A percentile compares a stretch with the other conserved stretches of the same genome.
Conservation (phyloP, 2,797 vertebrate species). For the Notoglanidium macrostoma region DNA sequence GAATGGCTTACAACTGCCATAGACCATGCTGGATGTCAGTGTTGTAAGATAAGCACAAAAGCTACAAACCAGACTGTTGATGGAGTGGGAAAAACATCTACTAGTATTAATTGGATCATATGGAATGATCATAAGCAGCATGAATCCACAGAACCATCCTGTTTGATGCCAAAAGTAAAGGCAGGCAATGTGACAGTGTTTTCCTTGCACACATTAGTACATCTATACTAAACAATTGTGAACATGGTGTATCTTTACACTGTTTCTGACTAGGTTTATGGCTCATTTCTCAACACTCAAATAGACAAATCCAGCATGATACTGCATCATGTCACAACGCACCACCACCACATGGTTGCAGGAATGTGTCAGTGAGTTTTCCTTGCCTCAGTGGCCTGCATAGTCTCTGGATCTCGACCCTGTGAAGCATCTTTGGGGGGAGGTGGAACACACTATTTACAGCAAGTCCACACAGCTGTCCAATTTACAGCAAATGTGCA, state of each 20-base stretch:
- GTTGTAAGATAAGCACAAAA: neutral
- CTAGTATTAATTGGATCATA: neutral
- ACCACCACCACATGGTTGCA: slow-evolving; percentile 16
- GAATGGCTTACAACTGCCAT: neutral
- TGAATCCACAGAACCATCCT: neutral
- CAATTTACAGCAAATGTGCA: slow-evolving; percentile 32
- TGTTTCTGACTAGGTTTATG: slow-evolving; percentile 8
- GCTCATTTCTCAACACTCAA: neutral
- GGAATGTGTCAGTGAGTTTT: slow-evolving; percentile 28
- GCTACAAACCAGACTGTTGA: slow-evolving; percentile 11
- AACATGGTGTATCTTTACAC: neutral
- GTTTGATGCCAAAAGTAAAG: neutral
- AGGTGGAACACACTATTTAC: slow-evolving; percentile 31
- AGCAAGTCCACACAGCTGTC: slow-evolving; percentile 32
- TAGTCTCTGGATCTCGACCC: slow-evolving; percentile 7
- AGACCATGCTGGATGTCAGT: neutral
- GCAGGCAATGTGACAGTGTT: neutral
- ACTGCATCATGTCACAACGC: slow-evolving; percentile 10
- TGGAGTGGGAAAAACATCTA: neutral
- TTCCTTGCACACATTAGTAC: neutral
- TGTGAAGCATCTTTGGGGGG: slow-evolving; percentile 32
- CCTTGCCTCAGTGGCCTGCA: slow-evolving; percentile 5
- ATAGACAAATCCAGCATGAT: slow-evolving; percentile 1
- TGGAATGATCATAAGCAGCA: neutral
- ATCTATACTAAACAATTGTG: neutral